Percentiles rank a stretch among this genome's conserved stretches.
Conservation (phyloP, 2,113 vertebrate species). For the Pachyramphus minor region DNA sequence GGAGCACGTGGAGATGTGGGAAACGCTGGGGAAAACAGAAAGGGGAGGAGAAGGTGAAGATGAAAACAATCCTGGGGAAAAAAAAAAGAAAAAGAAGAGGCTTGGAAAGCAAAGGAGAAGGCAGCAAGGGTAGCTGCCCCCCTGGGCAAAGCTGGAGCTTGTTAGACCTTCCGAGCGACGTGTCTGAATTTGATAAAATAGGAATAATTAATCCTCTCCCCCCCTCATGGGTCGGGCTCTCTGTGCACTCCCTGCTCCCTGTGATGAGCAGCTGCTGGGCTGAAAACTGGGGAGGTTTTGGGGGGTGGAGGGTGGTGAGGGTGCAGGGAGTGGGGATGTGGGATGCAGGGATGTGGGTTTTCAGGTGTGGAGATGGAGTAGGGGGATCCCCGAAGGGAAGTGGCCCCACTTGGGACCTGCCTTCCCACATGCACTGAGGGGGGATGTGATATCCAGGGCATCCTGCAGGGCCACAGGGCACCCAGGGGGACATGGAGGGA, state of each 20-base stretch:
- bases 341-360: background rate
- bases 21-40: background rate
- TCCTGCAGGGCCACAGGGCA: background rate
- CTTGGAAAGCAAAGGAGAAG: background rate
- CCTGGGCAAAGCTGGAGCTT: background rate
- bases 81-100: background rate
- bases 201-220: background rate
- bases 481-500: rapidly evolving
- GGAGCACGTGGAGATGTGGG: rapidly evolving
- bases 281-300: background rate
- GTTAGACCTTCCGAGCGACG: background rate
- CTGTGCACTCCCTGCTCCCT: rapidly evolving
- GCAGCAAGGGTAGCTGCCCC: background rate
- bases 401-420: background rate
- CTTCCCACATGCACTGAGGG: rapidly evolving
- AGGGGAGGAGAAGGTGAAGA: background rate
- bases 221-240: background rate
- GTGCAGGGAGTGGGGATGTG: background rate
- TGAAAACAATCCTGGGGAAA: background rate
- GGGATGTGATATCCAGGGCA: background rate
- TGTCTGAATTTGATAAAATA: background rate
- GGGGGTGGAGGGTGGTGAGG: background rate
- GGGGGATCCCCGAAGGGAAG: background rate
- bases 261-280: background rate
- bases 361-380: background rate